Percentiles rank a stretch among this genome's conserved stretches.
Conservation (phyloP, 2,888 invertebrate species). For the Sphaerophoria rueppellii region DNA sequence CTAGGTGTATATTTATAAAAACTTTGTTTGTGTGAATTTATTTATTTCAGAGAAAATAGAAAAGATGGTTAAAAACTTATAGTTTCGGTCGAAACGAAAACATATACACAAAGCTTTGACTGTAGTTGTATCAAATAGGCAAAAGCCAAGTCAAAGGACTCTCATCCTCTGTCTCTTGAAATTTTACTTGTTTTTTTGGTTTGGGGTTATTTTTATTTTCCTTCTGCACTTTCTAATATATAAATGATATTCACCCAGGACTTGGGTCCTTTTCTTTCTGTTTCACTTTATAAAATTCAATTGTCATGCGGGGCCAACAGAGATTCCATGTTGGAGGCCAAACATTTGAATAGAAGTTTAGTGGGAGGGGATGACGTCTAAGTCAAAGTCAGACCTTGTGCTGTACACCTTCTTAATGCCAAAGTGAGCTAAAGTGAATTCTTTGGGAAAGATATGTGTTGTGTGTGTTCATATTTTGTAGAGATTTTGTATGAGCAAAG, state of each 20-base stretch:
- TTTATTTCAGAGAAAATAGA: conserved; percentile 46
- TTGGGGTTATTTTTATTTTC: conserved; percentile 32
- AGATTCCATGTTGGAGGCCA: conserved; percentile 49
- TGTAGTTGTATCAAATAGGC: conserved; percentile 2
- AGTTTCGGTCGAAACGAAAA: conserved; percentile 53
- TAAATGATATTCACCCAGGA: conserved; percentile 58
- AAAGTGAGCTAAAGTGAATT: conserved; percentile 1
- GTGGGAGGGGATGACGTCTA: not conserved
- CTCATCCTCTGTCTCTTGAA: conserved; percentile 20
- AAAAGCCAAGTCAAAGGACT: conserved; percentile 63
- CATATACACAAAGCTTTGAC: not conserved
- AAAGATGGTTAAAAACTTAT: conserved; percentile 67
- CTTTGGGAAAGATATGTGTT: not conserved
- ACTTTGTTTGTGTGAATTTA: conserved; percentile 43
- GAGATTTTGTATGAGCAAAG: conserved; percentile 1
- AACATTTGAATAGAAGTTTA: conserved; percentile 32
- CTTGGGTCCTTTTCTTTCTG: conserved; percentile 26
- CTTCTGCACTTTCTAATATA: conserved; percentile 29
- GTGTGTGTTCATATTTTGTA: conserved; percentile 14
- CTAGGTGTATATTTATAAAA: conserved; percentile 26
- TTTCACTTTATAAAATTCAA: conserved; percentile 67
- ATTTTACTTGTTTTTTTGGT: conserved; percentile 18
- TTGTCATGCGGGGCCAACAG: conserved; percentile 56
- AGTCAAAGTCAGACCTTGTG: conserved; percentile 50
- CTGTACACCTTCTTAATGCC: not conserved